A percentile compares a stretch with the other conserved stretches of the same genome.
Conservation (phyloP, 2,888 invertebrate species). For the Epsilonema sp. region DNA sequence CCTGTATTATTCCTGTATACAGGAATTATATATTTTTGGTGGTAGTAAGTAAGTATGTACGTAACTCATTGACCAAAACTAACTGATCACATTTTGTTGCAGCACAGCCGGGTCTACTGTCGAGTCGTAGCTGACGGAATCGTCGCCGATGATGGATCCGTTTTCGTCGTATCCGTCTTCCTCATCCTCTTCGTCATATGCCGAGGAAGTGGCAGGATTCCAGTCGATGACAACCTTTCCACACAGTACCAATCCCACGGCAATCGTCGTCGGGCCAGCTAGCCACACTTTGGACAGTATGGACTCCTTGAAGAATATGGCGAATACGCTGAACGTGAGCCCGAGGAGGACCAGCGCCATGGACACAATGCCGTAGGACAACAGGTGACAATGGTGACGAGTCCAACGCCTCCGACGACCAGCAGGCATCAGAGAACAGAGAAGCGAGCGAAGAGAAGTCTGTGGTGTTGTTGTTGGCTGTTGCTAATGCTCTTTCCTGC, state of each 20-base stretch:
- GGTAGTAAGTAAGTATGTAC: too few species aligned
- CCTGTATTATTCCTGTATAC: too few species aligned
- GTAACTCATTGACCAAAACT: too few species aligned
- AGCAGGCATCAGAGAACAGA: background rate
- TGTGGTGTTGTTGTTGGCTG: too few species aligned
- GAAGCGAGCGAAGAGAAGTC: too few species aligned
- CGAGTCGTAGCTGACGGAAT: too few species aligned
- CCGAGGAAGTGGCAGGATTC: constrained; percentile 18
- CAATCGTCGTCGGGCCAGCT: constrained; percentile 16
- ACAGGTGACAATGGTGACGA: constrained; percentile 7
- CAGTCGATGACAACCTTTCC: constrained; percentile 27
- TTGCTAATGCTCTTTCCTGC: too few species aligned
- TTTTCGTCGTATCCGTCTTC: background rate
- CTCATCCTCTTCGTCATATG: background rate
- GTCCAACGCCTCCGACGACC: background rate
- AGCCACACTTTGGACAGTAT: constrained; percentile 11
- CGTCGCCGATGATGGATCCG: too few species aligned
- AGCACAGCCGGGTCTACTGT: too few species aligned
- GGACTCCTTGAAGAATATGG: constrained; percentile 25
- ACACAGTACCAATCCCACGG: constrained; percentile 23
- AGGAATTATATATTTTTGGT: too few species aligned
- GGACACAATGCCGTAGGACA: constrained; percentile 25
- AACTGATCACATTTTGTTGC: too few species aligned
- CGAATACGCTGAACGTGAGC: constrained; percentile 27
- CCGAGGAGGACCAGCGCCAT: constrained; percentile 24